Evolutionary conservation across 2,888 invertebrate species (phyloP).

Genomic region (Agrotis ipsilon): DNA sequence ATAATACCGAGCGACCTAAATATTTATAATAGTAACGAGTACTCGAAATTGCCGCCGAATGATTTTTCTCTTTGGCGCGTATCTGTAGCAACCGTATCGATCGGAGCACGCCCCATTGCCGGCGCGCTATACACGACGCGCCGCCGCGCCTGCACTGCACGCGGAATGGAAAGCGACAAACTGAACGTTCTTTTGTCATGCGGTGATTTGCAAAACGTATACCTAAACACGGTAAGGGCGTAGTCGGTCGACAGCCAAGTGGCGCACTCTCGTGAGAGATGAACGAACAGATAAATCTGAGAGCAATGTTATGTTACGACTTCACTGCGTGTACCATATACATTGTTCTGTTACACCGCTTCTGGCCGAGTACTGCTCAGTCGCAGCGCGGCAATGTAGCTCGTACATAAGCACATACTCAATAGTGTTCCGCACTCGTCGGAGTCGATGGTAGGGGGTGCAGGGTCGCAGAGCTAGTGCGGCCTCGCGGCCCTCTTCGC

Average conservation of each 20-base stretch:
- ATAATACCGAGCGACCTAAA: slow-evolving; percentile 59
- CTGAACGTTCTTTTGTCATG: slow-evolving; percentile 74
- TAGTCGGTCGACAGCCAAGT: slow-evolving; percentile 86
- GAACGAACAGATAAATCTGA: slow-evolving; percentile 87
- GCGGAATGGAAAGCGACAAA: slow-evolving; percentile 81
- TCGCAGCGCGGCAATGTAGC: slow-evolving; percentile 68
- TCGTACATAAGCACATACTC: slow-evolving; percentile 20
- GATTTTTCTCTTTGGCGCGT: slow-evolving; percentile 77
- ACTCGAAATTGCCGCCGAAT: slow-evolving; percentile 84
- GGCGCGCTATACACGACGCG: slow-evolving; percentile 67
- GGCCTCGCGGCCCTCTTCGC: slow-evolving; percentile 88
- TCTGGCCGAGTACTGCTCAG: accelerated
- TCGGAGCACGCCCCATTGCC: slow-evolving; percentile 84
- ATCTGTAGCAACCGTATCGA: slow-evolving; percentile 81
- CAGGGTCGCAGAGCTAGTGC: slow-evolving; percentile 86
- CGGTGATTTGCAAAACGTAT: slow-evolving; percentile 82
- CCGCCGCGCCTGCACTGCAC: slow-evolving; percentile 69
- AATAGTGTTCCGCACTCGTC: slow-evolving; percentile 21
- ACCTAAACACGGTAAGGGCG: slow-evolving; percentile 85
- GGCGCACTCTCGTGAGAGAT: slow-evolving; percentile 90
- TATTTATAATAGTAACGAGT: slow-evolving; percentile 68
- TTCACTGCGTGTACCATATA: slow-evolving; percentile 53
- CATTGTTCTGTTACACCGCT: slow-evolving; percentile 70
- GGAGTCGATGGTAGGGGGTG: slow-evolving; percentile 69
- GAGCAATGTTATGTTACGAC: slow-evolving; percentile 64